Base-by-base conservation (phyloP, 2,113 vertebrate genomes). In the Callospermophilus lateralis region DNA sequence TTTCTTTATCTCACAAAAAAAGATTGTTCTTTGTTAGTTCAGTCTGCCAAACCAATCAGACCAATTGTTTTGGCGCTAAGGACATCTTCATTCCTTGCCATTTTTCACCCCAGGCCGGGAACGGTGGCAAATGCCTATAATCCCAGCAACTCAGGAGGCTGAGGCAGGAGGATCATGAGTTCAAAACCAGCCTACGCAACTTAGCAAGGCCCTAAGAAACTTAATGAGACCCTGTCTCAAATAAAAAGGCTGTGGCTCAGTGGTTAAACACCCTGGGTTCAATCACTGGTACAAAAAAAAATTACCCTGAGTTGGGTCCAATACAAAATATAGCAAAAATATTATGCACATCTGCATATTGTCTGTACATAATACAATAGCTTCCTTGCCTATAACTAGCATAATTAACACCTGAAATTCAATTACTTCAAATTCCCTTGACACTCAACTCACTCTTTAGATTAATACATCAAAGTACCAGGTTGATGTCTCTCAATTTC, bases 391-490 rank as follows among this genome's bases (percentile, higher is more conserved):
- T 95, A 81, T 53, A 93, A 89, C n/a, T 61, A 94, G 30, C 68
- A 65, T 92, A 85, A 84, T 8, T 85, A 61, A 83, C 77, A 97
- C 63, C 28, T 87, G 30, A 34, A 92, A 97, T 84, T 11, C 93
- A 68, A 94, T 97, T 85, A 93, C 24, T 97, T 63, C 78, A 90
- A 94, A 97, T 61, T 92, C 34, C 73, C 78, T 93, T 89, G 74
- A 85, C 9, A 93, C n/a, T 37, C 37, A 95, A 45, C 45, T 45
- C 8, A 45, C 70, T 86, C 92, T 28, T 94, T 97, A 93, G 24
- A 95, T 96, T 95, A 90, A 92, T 89, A 97, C 96, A 96, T 93
- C 80, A 97, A 48, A 96, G 42, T 28, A 89, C 15, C 89, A 80
- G 24, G 1, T 26, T 96, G 74, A 84, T 34, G 17, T 51, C 12